Conservation (phyloP, 2,888 invertebrate genomes). For the Corbicula japonica region DNA sequence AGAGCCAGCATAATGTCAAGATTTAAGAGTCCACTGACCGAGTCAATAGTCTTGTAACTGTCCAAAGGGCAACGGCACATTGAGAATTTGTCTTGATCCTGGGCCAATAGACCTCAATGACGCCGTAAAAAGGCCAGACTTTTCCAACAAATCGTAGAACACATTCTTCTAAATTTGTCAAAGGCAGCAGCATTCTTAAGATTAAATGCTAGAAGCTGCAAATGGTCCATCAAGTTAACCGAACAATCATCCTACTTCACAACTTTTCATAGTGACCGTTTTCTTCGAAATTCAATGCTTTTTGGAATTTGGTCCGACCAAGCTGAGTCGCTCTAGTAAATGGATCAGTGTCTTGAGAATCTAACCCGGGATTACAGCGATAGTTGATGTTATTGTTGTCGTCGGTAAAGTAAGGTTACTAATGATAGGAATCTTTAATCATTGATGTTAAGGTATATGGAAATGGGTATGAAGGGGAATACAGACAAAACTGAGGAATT, state of each 20-base stretch:
- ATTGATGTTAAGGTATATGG: conserved; percentile 32
- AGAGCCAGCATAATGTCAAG: conserved; percentile 28
- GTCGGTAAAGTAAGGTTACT: conserved; percentile 31
- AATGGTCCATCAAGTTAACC: conserved; percentile 62
- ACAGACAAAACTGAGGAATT: conserved; percentile 45
- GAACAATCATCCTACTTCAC: conserved; percentile 40
- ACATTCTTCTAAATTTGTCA: conserved; percentile 52
- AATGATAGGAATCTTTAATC: conserved; percentile 60
- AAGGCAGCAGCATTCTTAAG: conserved; percentile 60
- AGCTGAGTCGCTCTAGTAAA: conserved; percentile 53
- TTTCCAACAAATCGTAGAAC: conserved; percentile 59
- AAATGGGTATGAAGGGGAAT: conserved; percentile 49
- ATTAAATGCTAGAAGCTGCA: conserved; percentile 61
- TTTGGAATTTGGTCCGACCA: conserved; percentile 57
- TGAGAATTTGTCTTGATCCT: conserved; percentile 66
- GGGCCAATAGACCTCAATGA: conserved; percentile 60
- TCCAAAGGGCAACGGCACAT: conserved; percentile 52
- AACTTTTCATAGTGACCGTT: conserved; percentile 45
- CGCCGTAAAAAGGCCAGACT: conserved; percentile 60
- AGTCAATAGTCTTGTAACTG: conserved; percentile 60
- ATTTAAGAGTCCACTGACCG: conserved; percentile 59
- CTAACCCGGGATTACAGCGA: conserved; percentile 36
- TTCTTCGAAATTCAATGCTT: conserved; percentile 57
- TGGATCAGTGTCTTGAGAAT: conserved; percentile 55
- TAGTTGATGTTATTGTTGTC: conserved; percentile 57